Percentiles rank a stretch among this genome's conserved stretches.
Conservation (phyloP, 2,113 vertebrate species). For the Stomatorhinus ivindoensis region DNA sequence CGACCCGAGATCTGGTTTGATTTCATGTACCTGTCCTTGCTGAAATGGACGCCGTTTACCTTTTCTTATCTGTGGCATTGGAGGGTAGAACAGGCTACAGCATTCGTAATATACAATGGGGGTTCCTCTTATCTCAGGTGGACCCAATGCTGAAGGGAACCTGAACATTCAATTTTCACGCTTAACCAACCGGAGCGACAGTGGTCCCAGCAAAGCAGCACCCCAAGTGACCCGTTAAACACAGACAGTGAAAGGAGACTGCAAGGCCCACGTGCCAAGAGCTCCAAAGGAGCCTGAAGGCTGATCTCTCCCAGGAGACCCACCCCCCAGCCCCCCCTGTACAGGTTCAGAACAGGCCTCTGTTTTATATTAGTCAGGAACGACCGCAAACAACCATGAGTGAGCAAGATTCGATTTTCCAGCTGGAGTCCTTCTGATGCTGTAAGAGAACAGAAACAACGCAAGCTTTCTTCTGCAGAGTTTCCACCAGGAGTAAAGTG, state of each 20-base stretch:
- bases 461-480: constrained; percentile 2
- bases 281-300: background rate
- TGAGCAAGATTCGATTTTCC: constrained; percentile 13
- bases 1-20: background rate
- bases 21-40: background rate
- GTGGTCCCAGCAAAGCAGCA: background rate
- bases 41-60: background rate
- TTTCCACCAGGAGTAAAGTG: background rate
- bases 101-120: background rate
- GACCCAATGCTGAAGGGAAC: background rate
- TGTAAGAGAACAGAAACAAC: background rate
- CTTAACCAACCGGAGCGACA: background rate
- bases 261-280: background rate
- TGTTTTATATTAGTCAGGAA: constrained; percentile 17
- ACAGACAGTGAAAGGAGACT: background rate
- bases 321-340: background rate
- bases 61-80: background rate
- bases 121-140: background rate
- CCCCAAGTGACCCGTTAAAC: background rate
- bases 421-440: constrained; percentile 6
- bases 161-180: background rate
- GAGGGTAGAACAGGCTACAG: background rate
- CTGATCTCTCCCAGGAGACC: background rate
- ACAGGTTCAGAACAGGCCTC: background rate
- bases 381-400: constrained; percentile 4